These are phyloP conservation scores for Schizopygopsis malacanthus DNA, from an alignment of 2,797 vertebrate species.

Conservation along the genomic window DNA sequence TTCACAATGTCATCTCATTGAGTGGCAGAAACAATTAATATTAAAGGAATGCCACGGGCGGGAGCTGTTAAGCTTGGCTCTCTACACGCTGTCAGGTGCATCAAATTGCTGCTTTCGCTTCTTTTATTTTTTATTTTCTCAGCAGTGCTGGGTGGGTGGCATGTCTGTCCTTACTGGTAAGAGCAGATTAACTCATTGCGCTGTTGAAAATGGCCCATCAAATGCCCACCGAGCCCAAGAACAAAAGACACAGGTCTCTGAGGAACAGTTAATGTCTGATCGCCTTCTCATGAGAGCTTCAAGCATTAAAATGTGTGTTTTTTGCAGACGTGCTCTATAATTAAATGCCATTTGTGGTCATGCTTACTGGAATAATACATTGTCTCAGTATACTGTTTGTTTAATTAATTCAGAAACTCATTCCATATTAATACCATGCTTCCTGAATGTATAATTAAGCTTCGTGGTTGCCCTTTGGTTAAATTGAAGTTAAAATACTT, in stretches of 20 bases:
- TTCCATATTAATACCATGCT: slow-evolving; percentile 30
- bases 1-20: slow-evolving; percentile 61
- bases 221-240: neutral
- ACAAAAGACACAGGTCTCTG: neutral
- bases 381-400: neutral
- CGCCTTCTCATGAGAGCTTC: neutral
- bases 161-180: slow-evolving; percentile 12
- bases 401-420: slow-evolving; percentile 23
- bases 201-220: neutral
- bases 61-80: slow-evolving; percentile 47
- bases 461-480: neutral
- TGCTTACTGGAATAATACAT: slow-evolving; percentile 2
- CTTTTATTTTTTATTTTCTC: slow-evolving; percentile 55
- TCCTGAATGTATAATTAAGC: slow-evolving; percentile 25
- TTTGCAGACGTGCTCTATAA: neutral
- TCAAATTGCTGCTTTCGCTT: slow-evolving; percentile 60
- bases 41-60: slow-evolving; percentile 41
- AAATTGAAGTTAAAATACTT: neutral
- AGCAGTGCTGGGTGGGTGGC: slow-evolving; percentile 52
- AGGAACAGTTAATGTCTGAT: neutral
- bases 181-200: slow-evolving; percentile 8
- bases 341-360: slow-evolving; percentile 4
- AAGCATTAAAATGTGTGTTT: slow-evolving; percentile 18
- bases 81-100: slow-evolving; percentile 51
- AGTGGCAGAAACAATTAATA: slow-evolving; percentile 72